Evolutionary conservation across 2,797 vertebrate species (phyloP).

Genomic region (Luscinia megarhynchos): DNA sequence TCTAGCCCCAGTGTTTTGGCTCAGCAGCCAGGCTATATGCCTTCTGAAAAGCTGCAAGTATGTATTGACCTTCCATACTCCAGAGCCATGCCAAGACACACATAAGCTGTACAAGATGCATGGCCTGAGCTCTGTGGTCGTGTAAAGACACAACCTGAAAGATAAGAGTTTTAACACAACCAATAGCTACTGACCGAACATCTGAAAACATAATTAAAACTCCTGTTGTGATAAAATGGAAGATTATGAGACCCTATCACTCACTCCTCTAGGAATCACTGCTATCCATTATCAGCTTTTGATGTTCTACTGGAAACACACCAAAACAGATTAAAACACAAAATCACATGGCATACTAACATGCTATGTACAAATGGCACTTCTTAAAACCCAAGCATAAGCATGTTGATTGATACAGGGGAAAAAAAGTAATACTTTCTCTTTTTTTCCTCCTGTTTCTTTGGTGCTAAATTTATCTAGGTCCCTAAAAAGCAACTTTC

Average conservation of each 20-base stretch:
- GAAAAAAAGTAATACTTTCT: background rate
- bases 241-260: background rate
- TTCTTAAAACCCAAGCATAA: background rate
- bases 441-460: background rate
- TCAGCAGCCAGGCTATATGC: background rate
- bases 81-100: background rate
- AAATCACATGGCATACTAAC: background rate
- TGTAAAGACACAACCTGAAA: background rate
- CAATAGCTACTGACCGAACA: background rate
- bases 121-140: background rate
- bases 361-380: background rate
- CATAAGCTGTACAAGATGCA: background rate
- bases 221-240: background rate
- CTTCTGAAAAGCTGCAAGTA: background rate
- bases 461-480: background rate
- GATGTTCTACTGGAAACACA: background rate
- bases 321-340: background rate
- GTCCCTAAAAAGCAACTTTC: background rate
- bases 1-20: background rate
- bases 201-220: conserved; percentile 15
- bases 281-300: background rate
- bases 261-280: background rate
- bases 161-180: background rate
- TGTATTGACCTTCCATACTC: background rate
- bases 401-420: background rate